Percentiles rank a stretch among this genome's conserved stretches.
These are phyloP conservation scores for Nerophis lumbriciformis DNA, from an alignment of 2,113 vertebrate genomes.

Conservation along the genomic window DNA sequence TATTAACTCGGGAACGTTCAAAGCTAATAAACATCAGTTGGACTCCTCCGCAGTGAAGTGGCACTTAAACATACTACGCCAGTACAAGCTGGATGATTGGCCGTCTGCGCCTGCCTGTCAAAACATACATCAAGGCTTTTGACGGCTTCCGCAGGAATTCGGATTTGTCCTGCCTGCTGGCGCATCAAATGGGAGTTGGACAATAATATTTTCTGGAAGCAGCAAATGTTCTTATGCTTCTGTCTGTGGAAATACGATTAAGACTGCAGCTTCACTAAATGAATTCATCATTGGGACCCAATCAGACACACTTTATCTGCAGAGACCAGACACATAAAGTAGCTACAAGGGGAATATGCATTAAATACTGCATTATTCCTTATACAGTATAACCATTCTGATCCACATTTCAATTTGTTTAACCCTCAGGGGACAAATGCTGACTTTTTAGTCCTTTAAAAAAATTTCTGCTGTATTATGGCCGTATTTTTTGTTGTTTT, in stretches of 20 bases:
- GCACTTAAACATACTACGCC: constrained; percentile 28
- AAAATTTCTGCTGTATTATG: no score
- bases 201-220: constrained; percentile 19
- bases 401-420: background rate
- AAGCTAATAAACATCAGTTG: constrained; percentile 65
- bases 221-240: constrained; percentile 22
- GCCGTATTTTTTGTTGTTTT: no score
- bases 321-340: background rate
- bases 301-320: background rate
- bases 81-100: constrained; percentile 25
- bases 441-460: no score
- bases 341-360: background rate
- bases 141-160: constrained; percentile 24
- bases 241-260: constrained; percentile 14
- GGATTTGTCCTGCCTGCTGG: constrained; percentile 19
- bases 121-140: constrained; percentile 9
- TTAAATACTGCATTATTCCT: background rate
- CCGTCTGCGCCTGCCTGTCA: constrained; percentile 21
- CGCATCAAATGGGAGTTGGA: constrained; percentile 27
- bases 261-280: constrained; percentile 8
- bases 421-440: no score
- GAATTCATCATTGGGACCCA: background rate
- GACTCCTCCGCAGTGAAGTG: constrained; percentile 21
- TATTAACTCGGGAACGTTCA: constrained; percentile 55
- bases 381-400: background rate